phyloP scores from a whole-genome alignment of 1,140 invertebrate genomes.

The Sesamia nonagrioides region DNA sequence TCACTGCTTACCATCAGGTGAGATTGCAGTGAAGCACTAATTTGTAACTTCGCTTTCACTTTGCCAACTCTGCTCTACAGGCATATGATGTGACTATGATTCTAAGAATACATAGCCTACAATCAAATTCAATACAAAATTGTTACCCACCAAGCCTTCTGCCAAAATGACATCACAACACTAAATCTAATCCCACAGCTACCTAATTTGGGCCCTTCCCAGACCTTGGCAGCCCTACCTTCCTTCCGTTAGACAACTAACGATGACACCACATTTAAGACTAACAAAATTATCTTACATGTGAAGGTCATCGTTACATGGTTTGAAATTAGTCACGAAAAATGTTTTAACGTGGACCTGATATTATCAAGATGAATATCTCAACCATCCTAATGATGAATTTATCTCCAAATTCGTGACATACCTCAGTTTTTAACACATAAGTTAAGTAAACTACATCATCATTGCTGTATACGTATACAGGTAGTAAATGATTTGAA shows the following conservation, averaged over 20 bases:
- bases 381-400: neutral
- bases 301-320: conserved; percentile 1
- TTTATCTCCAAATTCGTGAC: neutral
- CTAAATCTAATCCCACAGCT: neutral
- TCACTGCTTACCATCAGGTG: no score
- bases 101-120: no score
- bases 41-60: no score
- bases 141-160: neutral
- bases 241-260: neutral
- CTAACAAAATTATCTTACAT: neutral
- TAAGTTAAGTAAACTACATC: no score
- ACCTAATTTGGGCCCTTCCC: conserved; percentile 5
- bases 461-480: no score
- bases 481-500: no score
- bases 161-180: neutral
- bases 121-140: neutral
- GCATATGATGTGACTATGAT: no score
- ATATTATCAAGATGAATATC: no score
- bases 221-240: neutral
- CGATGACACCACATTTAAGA: neutral
- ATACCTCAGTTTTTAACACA: neutral
- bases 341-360: neutral
- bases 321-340: neutral
- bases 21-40: no score
- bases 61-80: no score